Conservation (phyloP, 1,140 invertebrate genomes). For the Zaprionus ornatus region DNA sequence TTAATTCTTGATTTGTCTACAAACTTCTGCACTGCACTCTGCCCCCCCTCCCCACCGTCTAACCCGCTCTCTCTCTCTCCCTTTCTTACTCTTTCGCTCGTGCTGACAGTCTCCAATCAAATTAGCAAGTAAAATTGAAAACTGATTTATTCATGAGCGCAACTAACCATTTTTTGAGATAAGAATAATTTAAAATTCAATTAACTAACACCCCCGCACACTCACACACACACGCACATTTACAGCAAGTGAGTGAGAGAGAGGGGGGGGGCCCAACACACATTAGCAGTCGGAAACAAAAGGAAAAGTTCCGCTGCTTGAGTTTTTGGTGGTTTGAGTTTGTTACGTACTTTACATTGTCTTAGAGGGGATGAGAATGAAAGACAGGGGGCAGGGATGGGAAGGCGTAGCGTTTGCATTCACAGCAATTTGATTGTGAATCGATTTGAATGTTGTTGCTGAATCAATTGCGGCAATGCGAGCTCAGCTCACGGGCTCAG, state of each 20-base stretch:
- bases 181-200: slow-evolving; percentile 78
- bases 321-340: slow-evolving; percentile 14
- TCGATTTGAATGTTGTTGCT: slow-evolving; percentile 29
- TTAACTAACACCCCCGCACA: slow-evolving; percentile 58
- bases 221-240: slow-evolving; percentile 13
- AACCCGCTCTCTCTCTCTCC: not conserved
- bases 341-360: slow-evolving; percentile 25
- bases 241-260: not conserved
- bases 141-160: slow-evolving; percentile 77
- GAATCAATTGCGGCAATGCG: slow-evolving; percentile 28
- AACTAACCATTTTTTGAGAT: slow-evolving; percentile 69
- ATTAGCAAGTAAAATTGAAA: slow-evolving; percentile 79
- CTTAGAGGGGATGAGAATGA: not conserved
- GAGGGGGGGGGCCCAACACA: not conserved
- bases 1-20: slow-evolving; percentile 52
- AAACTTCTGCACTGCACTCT: slow-evolving; percentile 41
- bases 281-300: slow-evolving; percentile 33
- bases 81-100: not conserved
- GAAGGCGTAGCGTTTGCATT: slow-evolving; percentile 6
- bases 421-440: slow-evolving; percentile 11
- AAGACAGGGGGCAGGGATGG: not conserved
- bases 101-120: slow-evolving; percentile 59
- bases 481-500: slow-evolving; percentile 19
- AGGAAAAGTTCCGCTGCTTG: slow-evolving; percentile 29
- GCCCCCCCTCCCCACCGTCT: too few relatives aligned